Evolutionary conservation across 2,113 vertebrate genomes (phyloP), one percentile per base, ranked within the genome.

Genomic region (Gopherus flavomarginatus): DNA sequence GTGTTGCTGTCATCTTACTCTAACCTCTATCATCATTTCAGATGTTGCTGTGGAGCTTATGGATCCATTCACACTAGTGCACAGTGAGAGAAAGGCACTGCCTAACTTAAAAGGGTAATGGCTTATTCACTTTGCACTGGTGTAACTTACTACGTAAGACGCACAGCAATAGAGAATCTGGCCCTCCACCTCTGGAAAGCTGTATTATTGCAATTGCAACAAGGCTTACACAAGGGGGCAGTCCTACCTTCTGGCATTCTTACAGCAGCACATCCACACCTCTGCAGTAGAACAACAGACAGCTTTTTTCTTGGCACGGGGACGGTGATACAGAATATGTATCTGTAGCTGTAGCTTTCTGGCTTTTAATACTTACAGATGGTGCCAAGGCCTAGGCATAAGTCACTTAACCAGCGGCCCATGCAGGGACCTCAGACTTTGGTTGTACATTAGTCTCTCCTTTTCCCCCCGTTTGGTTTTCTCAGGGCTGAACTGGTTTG

Each of bases 171-270:
- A 11, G 72, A 5, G 52, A 14, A 29, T 5, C 19, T 1, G 38
- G 47, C 44, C 38, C 26, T 52, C 49, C 1, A 6, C 0, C 50
- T 56, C 79, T 42, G 16, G 27, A 53, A 77, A 84, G 52, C 81
- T 79, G 12, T 78, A 81, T 2, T 4, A 0, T 81, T 94, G 95
- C 95, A 96, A 8, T 97, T 91, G 54, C 91, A 86, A 2, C 22
- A 5, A 56, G 88, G 77, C 31, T 11, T 81, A 88, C 97, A 89
- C 92, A 8, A 96, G 97, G 97, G 97, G 97, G 97, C 97, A 97
- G 97, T 96, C 97, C 29, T 12, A n/a, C 83, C 12, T 1, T 29
- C 87, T 16, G 81, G 35, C 90, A 54, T 1, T 72, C 31, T 80
- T 81, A 47, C 1, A 84, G 42, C 80, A 8, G 49, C 1, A 1